Evolutionary conservation across 1,140 invertebrate species (phyloP).

Genomic region (Magallana ariakensis): DNA sequence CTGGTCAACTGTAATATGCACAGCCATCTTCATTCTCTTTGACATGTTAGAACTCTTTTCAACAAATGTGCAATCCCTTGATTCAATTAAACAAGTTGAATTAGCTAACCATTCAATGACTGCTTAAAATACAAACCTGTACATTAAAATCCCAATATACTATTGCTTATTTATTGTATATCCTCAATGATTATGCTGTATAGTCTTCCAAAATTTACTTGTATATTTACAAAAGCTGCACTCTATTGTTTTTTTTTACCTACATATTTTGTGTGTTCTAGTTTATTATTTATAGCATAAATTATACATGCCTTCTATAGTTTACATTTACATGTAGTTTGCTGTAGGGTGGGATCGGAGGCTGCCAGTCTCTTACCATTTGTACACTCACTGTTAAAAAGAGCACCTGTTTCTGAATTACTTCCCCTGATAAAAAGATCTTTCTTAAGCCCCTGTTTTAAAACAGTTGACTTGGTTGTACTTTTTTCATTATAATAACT

Average conservation of each 20-base stretch:
- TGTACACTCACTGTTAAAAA: neutral
- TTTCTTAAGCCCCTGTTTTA: too few species aligned
- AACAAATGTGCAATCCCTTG: neutral
- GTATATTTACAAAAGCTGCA: neutral
- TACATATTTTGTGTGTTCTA: conserved; percentile 5
- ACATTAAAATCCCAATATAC: neutral
- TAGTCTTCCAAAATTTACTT: neutral
- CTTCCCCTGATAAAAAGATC: too few species aligned
- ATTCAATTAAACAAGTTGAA: neutral
- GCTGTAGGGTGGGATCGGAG: neutral
- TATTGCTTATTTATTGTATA: neutral
- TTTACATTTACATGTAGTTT: neutral
- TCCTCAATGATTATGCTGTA: too few species aligned
- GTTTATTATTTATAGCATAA: neutral
- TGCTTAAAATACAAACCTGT: too few species aligned
- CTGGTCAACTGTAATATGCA: neutral
- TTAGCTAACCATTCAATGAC: too few species aligned
- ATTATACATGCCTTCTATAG: neutral
- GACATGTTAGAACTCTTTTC: neutral
- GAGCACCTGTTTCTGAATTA: neutral
- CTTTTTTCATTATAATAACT: too few species aligned
- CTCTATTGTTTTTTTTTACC: neutral
- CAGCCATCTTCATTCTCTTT: neutral
- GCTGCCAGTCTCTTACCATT: neutral
- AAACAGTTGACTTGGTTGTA: too few species aligned